phyloP scores from a whole-genome alignment of 2,888 invertebrate genomes.

The Gymnosoma rotundatum region DNA sequence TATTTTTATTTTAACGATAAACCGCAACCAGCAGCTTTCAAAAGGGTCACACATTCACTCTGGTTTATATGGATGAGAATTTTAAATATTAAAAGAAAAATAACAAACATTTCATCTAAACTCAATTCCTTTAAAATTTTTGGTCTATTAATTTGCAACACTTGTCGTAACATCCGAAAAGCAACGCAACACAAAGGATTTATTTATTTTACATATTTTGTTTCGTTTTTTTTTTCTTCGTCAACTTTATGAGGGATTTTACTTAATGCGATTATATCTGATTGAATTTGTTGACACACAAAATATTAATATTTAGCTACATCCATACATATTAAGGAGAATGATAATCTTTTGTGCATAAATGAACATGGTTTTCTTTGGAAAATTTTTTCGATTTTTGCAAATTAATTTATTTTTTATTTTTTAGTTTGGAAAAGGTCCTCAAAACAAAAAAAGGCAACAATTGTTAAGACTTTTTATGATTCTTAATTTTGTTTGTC shows the following conservation, averaged over 20 bases:
- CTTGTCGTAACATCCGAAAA: conserved; percentile 19
- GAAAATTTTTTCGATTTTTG: background rate
- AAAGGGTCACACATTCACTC: background rate
- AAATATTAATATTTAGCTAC: background rate
- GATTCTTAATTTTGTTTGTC: too few relatives aligned
- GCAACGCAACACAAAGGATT: conserved; percentile 23
- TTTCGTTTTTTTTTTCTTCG: background rate
- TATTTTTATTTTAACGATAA: background rate
- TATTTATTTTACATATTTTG: conserved; percentile 39
- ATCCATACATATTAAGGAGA: background rate
- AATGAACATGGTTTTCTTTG: background rate
- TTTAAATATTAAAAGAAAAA: background rate
- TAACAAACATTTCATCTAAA: background rate
- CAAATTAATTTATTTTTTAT: too few relatives aligned
- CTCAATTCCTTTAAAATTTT: background rate
- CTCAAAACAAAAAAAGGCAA: too few relatives aligned
- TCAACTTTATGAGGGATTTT: conserved; percentile 18
- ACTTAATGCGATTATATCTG: conserved; percentile 45
- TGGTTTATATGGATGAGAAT: background rate
- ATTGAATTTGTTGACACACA: conserved; percentile 45
- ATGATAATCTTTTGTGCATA: background rate
- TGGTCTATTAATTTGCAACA: background rate
- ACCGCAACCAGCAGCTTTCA: background rate
- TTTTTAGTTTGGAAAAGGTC: too few relatives aligned
- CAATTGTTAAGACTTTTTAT: too few relatives aligned